These are phyloP conservation scores for Clinocottus analis DNA, from an alignment of 2,113 vertebrate species.

Conservation along the genomic window DNA sequence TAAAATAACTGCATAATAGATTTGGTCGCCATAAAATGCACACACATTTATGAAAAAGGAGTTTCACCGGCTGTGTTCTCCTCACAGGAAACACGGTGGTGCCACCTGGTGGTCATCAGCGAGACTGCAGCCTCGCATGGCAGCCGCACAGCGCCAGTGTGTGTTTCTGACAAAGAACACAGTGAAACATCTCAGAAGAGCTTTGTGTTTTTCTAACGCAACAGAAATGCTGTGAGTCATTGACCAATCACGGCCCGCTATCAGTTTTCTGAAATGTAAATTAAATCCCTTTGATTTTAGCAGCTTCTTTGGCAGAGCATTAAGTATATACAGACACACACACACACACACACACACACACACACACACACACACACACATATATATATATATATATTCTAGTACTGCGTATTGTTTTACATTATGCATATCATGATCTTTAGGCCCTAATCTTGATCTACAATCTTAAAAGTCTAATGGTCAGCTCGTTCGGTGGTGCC, in stretches of 20 bases:
- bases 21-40: no score
- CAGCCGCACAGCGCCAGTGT: neutral
- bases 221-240: neutral
- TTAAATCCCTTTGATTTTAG: neutral
- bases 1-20: no score
- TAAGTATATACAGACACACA: no score
- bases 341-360: no score
- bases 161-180: neutral
- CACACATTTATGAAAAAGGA: neutral
- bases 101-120: conserved; percentile 48
- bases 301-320: neutral
- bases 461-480: neutral
- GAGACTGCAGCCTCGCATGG: neutral
- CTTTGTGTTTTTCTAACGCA: neutral
- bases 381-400: no score
- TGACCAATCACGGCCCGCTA: neutral
- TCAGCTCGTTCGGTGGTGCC: conserved; percentile 8
- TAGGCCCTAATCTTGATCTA: neutral
- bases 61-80: neutral
- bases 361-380: no score
- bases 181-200: neutral
- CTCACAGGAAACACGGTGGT: neutral
- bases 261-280: neutral
- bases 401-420: no score
- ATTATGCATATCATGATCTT: neutral